These are phyloP conservation scores for Paramisgurnus dabryanus DNA, from an alignment of 2,113 vertebrate genomes.

Conservation along the genomic window DNA sequence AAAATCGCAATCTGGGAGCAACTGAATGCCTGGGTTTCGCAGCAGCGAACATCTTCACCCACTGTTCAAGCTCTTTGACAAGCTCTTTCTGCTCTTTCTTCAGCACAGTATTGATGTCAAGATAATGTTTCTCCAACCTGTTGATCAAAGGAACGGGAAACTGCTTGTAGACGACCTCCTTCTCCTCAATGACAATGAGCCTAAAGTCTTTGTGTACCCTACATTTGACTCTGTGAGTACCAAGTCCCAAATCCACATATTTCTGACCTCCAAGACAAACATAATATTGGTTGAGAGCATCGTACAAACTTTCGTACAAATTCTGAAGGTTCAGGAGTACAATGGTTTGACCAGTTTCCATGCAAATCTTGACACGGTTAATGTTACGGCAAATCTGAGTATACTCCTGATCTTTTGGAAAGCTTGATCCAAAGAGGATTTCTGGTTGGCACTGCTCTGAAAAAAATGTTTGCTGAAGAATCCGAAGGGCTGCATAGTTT, in stretches of 20 bases:
- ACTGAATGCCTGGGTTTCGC: slow-evolving; percentile 47
- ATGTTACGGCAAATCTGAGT: slow-evolving; percentile 94
- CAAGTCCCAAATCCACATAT: slow-evolving; percentile 93
- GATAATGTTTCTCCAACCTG: slow-evolving; percentile 95
- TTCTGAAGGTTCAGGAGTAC: slow-evolving; percentile 94
- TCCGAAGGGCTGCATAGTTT: slow-evolving; percentile 89
- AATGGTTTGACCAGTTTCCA: slow-evolving; percentile 91
- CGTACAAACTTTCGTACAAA: slow-evolving; percentile 96
- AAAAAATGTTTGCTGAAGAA: slow-evolving; percentile 86
- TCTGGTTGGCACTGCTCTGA: slow-evolving; percentile 80
- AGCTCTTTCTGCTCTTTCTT: slow-evolving; percentile 72
- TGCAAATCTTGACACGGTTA: slow-evolving; percentile 94
- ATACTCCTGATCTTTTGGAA: slow-evolving; percentile 94
- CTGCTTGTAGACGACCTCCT: slow-evolving; percentile 85
- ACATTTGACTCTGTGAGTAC: slow-evolving; percentile 95
- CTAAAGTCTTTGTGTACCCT: slow-evolving; percentile 88
- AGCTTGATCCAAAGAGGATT: slow-evolving; percentile 95
- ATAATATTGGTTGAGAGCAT: slow-evolving; percentile 96
- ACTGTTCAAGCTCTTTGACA: slow-evolving; percentile 74
- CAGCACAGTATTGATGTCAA: slow-evolving; percentile 87
- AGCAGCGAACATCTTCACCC: slow-evolving; percentile 77
- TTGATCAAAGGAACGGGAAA: slow-evolving; percentile 96
- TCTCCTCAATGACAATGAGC: slow-evolving; percentile 93
- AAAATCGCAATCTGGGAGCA: slow-evolving; percentile 62
- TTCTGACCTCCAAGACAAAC: slow-evolving; percentile 92